phyloP scores from a whole-genome alignment of 2,113 vertebrate species.

The Scomber colias region DNA sequence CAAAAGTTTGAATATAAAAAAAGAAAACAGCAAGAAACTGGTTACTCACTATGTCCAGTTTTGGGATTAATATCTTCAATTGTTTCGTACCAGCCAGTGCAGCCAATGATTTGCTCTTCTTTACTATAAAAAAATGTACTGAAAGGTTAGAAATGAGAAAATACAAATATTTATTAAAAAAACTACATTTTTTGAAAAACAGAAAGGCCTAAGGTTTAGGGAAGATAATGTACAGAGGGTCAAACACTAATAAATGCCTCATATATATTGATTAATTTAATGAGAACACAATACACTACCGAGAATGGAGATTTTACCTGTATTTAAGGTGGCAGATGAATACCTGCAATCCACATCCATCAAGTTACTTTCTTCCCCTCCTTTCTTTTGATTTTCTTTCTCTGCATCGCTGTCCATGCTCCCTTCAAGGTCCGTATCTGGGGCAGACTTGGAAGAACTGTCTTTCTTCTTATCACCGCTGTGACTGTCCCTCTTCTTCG shows the following conservation, averaged over 20 bases:
- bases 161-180: too few relatives aligned
- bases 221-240: too few relatives aligned
- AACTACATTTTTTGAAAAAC: too few relatives aligned
- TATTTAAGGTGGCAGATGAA: not conserved
- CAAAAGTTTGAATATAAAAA: too few relatives aligned
- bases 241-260: too few relatives aligned
- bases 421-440: not conserved
- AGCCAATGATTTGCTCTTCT: not conserved
- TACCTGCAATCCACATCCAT: not conserved
- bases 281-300: too few relatives aligned
- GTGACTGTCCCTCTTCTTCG: not conserved
- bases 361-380: not conserved
- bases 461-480: not conserved
- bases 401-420: not conserved
- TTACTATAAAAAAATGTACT: conserved; percentile 10
- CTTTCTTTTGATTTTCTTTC: not conserved
- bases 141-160: too few relatives aligned
- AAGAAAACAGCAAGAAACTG: not conserved
- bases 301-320: conserved; percentile 23
- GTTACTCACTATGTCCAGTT: conserved; percentile 58
- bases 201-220: too few relatives aligned
- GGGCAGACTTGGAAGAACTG: accelerated
- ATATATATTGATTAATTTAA: too few relatives aligned
- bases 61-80: conserved; percentile 43
- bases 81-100: conserved; percentile 33